Evolutionary conservation across 2,797 vertebrate species (phyloP).

Genomic region (Simalia tracyae): DNA sequence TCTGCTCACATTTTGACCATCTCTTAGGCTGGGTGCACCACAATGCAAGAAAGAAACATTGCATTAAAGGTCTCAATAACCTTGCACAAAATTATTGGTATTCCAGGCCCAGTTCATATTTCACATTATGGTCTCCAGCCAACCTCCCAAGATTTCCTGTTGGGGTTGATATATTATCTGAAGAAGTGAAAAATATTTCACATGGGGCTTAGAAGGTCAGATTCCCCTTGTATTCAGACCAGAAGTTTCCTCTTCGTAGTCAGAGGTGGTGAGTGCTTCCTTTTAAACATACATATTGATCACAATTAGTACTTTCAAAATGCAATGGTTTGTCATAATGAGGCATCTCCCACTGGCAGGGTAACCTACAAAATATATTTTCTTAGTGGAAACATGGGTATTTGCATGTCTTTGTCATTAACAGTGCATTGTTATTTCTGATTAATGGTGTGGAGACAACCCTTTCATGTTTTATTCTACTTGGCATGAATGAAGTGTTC

Average conservation of each 20-base stretch:
- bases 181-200: not conserved
- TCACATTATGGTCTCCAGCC: not conserved
- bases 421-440: constrained; percentile 25
- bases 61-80: constrained; percentile 16
- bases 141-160: not conserved
- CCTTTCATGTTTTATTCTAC: not conserved
- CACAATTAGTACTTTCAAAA: constrained; percentile 7
- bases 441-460: constrained; percentile 10
- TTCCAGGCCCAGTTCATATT: constrained; percentile 4
- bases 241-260: not conserved
- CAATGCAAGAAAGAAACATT: constrained; percentile 1
- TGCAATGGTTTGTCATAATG: not conserved
- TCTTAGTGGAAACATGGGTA: not conserved
- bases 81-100: constrained; percentile 30
- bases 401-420: constrained; percentile 1
- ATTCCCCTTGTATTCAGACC: constrained; percentile 18
- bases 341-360: not conserved
- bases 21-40: not conserved
- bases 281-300: constrained; percentile 12
- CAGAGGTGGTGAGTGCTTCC: not conserved
- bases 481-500: not conserved
- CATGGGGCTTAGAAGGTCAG: constrained; percentile 6
- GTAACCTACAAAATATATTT: not conserved
- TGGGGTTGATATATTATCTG: not conserved
- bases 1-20: not conserved